Percentiles rank a stretch among this genome's conserved stretches.
phyloP scores from a whole-genome alignment of 2,888 invertebrate species.

The Meta bourneti region DNA sequence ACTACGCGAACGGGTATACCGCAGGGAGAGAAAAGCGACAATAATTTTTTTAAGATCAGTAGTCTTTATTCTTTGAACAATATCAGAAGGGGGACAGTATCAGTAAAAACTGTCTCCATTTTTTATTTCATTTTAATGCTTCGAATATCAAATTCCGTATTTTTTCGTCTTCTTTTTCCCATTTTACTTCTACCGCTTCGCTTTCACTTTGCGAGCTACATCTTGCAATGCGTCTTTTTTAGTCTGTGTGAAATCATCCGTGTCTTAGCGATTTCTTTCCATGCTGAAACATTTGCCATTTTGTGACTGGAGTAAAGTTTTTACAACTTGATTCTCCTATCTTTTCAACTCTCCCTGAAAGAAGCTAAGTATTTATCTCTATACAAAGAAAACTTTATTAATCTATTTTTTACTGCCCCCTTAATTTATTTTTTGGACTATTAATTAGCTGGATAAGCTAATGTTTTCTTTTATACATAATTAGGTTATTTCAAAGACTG shows the following conservation, averaged over 20 bases:
- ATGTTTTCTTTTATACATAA: neutral
- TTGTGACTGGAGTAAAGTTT: constrained; percentile 20
- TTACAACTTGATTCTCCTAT: constrained; percentile 20
- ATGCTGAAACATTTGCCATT: constrained; percentile 10
- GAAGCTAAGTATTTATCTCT: neutral
- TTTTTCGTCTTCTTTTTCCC: neutral
- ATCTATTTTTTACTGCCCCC: neutral
- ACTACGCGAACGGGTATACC: too few relatives aligned
- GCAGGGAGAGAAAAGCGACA: neutral
- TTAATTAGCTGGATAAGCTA: neutral
- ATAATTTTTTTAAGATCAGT: neutral
- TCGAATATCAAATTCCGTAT: neutral
- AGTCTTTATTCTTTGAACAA: neutral
- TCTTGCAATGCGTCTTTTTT: neutral
- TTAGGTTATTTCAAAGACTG: neutral
- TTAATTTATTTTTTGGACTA: neutral
- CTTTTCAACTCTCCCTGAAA: neutral
- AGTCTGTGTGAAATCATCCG: constrained; percentile 26
- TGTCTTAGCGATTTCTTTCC: constrained; percentile 1
- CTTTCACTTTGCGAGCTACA: neutral
- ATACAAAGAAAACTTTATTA: neutral
- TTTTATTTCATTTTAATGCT: neutral
- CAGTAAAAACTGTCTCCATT: neutral
- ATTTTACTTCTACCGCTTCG: neutral
- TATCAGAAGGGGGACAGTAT: neutral